These are phyloP conservation scores for Pelodytes ibericus DNA, from an alignment of 2,797 vertebrate species.

Conservation along the genomic window DNA sequence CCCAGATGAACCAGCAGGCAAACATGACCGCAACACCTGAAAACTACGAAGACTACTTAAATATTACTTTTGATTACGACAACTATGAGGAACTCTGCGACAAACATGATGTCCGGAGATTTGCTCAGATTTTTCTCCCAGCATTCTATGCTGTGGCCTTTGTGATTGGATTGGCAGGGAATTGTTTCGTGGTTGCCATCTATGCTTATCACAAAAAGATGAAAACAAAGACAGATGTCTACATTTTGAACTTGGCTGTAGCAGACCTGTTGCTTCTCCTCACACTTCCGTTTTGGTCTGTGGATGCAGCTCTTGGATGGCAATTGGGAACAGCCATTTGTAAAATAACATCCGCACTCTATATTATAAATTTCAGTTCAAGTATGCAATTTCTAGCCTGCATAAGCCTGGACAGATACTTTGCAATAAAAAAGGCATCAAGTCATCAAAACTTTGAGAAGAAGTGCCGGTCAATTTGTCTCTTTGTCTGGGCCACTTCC, in stretches of 20 bases:
- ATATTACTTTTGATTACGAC: slow-evolving; percentile 66
- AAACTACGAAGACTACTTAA: slow-evolving; percentile 63
- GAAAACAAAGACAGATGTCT: slow-evolving; percentile 85
- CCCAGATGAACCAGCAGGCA: slow-evolving; percentile 57
- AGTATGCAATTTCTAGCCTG: slow-evolving; percentile 92
- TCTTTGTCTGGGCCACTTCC: slow-evolving; percentile 78
- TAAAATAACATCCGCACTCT: slow-evolving; percentile 83
- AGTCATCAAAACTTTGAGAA: slow-evolving; percentile 59
- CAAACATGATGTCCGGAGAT: slow-evolving; percentile 84
- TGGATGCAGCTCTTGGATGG: slow-evolving; percentile 78
- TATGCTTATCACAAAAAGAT: slow-evolving; percentile 81
- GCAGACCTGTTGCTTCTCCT: slow-evolving; percentile 87
- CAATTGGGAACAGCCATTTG: slow-evolving; percentile 76
- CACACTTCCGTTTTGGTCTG: slow-evolving; percentile 92
- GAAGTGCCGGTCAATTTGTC: slow-evolving; percentile 73
- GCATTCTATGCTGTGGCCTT: slow-evolving; percentile 82
- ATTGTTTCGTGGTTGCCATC: slow-evolving; percentile 82
- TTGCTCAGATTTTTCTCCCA: slow-evolving; percentile 84
- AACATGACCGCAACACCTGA: slow-evolving; percentile 68
- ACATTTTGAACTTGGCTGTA: slow-evolving; percentile 88
- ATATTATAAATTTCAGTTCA: slow-evolving; percentile 88
- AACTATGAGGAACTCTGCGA: slow-evolving; percentile 81
- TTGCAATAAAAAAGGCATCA: slow-evolving; percentile 63
- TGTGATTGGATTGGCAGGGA: slow-evolving; percentile 85
- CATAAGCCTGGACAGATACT: slow-evolving; percentile 88